A percentile compares a stretch with the other conserved stretches of the same genome.
Conservation (phyloP, 2,113 vertebrate species). For the Dunckerocampus dactyliophorus region DNA sequence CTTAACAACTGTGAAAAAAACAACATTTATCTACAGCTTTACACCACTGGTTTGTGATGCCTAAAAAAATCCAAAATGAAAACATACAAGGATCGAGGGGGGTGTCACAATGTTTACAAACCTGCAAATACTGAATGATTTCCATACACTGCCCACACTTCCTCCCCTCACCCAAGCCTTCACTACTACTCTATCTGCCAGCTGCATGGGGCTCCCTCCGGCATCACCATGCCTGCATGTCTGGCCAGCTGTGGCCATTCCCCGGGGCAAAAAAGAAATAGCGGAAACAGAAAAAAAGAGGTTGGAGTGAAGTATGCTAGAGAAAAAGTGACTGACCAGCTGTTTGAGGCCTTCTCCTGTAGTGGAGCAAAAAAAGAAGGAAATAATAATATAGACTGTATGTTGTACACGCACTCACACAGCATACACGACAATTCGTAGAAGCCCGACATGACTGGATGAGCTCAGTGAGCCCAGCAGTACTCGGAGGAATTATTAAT, state of each 20-base stretch:
- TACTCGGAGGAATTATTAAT: constrained; percentile 60
- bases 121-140: background rate
- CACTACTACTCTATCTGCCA: constrained; percentile 42
- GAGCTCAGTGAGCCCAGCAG: constrained; percentile 37
- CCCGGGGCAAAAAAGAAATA: constrained; percentile 36
- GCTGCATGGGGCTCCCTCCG: constrained; percentile 59
- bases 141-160: constrained; percentile 2
- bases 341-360: constrained; percentile 27
- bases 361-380: constrained; percentile 6
- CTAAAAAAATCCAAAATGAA: too few relatives aligned
- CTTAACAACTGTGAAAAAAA: too few relatives aligned
- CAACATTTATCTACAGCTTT: too few relatives aligned
- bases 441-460: constrained; percentile 40
- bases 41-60: too few relatives aligned
- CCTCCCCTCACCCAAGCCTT: constrained; percentile 11
- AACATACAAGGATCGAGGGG: too few relatives aligned
- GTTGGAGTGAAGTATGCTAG: background rate
- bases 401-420: background rate
- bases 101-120: background rate
- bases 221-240: constrained; percentile 47
- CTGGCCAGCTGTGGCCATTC: constrained; percentile 65
- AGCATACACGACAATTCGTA: constrained; percentile 18
- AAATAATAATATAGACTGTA: constrained; percentile 2
- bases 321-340: constrained; percentile 27
- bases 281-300: constrained; percentile 2